Conservation (phyloP, 1,140 invertebrate genomes). For the Lysiphlebus fabarum region DNA sequence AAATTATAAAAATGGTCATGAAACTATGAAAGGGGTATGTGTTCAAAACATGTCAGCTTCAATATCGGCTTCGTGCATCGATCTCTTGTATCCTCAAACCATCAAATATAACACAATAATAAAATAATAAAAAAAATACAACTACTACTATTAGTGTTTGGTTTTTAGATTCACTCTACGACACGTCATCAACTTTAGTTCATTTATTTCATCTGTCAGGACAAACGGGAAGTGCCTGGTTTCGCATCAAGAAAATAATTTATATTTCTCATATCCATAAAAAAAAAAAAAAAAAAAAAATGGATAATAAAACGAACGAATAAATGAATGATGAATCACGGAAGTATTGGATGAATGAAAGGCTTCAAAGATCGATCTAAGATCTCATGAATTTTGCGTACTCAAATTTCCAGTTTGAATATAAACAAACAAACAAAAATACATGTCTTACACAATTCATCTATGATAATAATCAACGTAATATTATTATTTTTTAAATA, state of each 20-base stretch:
- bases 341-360: neutral
- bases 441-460: neutral
- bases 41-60: conserved; percentile 55
- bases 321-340: too few species aligned
- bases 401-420: conserved; percentile 12
- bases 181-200: too few species aligned
- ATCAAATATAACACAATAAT: neutral
- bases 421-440: neutral
- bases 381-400: conserved; percentile 4
- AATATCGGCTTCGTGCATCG: conserved; percentile 51
- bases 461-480: neutral
- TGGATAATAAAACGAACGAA: conserved; percentile 3
- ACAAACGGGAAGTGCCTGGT: conserved; percentile 14
- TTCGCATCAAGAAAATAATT: conserved; percentile 3
- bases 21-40: conserved; percentile 53
- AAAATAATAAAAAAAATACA: conserved; percentile 1
- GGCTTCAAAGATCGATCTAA: conserved; percentile 18
- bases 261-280: conserved; percentile 8
- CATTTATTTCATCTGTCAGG: neutral
- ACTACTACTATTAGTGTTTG: too few species aligned
- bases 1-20: conserved; percentile 46
- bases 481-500: too few species aligned
- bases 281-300: too few species aligned
- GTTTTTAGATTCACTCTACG: too few species aligned
- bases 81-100: conserved; percentile 31